These are phyloP conservation scores for Benthosema pterotum DNA, from an alignment of 2,797 vertebrate genomes.

Conservation along the genomic window DNA sequence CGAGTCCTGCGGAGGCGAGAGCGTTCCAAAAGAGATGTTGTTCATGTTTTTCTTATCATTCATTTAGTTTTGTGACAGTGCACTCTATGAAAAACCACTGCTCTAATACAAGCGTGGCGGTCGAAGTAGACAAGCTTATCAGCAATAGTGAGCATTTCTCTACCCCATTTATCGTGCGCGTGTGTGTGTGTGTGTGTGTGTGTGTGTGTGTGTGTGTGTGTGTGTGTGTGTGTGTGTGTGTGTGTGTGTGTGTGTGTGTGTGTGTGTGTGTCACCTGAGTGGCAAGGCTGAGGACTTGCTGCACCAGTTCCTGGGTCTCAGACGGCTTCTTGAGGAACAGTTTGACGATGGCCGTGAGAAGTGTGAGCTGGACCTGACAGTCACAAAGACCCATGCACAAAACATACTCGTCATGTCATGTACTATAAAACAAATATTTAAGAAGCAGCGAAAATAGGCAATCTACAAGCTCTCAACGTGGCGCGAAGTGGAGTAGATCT, in stretches of 20 bases:
- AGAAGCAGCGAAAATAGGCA: too few relatives aligned
- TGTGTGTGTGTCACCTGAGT: slow-evolving; percentile 86
- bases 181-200: not conserved
- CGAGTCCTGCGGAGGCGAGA: slow-evolving; percentile 84
- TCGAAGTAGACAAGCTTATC: too few relatives aligned
- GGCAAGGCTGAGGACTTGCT: slow-evolving; percentile 96
- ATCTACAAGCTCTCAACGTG: too few relatives aligned
- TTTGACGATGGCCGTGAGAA: slow-evolving; percentile 97
- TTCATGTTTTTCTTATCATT: not conserved
- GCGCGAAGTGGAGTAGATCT: too few relatives aligned
- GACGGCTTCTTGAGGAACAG: slow-evolving; percentile 97
- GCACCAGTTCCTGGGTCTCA: slow-evolving; percentile 96
- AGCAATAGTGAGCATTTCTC: too few relatives aligned
- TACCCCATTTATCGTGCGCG: too few relatives aligned
- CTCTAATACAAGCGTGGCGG: too few relatives aligned
- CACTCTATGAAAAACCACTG: too few relatives aligned
- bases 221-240: not conserved
- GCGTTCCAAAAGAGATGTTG: not conserved
- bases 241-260: not conserved
- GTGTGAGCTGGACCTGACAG: slow-evolving; percentile 91
- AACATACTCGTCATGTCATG: not conserved
- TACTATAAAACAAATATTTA: too few relatives aligned
- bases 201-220: not conserved
- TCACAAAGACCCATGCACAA: not conserved
- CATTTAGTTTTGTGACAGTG: too few relatives aligned